Percentiles rank a stretch among this genome's conserved stretches.
phyloP scores from a whole-genome alignment of 2,113 vertebrate genomes.

The Isurus oxyrinchus region DNA sequence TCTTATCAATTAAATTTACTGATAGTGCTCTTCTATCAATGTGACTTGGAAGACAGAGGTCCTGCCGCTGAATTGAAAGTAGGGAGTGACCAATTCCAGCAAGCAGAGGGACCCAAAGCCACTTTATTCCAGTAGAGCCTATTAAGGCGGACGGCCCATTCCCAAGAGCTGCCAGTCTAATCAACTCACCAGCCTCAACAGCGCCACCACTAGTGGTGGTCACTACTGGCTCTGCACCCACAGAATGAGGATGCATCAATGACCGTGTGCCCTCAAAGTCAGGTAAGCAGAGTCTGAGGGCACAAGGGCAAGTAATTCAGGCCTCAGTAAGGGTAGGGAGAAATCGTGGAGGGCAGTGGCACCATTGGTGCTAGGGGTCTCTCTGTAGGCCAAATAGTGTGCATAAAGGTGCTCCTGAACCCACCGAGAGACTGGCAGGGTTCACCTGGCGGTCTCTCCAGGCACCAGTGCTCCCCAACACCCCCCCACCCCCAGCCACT shows the following conservation, averaged over 20 bases:
- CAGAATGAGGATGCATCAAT: background rate
- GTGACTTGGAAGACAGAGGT: background rate
- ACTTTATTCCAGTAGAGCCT: background rate
- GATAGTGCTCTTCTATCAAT: no score
- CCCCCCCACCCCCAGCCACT: background rate
- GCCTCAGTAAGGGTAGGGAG: background rate
- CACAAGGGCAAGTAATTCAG: background rate
- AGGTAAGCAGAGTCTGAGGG: background rate
- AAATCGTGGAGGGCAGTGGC: background rate
- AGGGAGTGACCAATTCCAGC: background rate
- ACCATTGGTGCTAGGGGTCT: no score
- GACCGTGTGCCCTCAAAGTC: background rate
- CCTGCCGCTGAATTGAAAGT: background rate
- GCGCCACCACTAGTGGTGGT: background rate
- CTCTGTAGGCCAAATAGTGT: background rate
- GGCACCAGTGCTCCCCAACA: no score
- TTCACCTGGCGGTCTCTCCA: background rate
- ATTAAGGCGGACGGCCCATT: background rate
- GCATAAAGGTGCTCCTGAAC: background rate
- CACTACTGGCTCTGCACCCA: background rate
- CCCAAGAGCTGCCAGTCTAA: background rate
- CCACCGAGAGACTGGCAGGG: background rate
- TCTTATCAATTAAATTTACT: background rate
- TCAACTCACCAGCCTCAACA: background rate
- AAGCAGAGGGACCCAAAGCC: background rate